Percentiles rank a stretch among this genome's conserved stretches.
phyloP scores from a whole-genome alignment of 2,113 vertebrate species.

The Laterallus jamaicensis region DNA sequence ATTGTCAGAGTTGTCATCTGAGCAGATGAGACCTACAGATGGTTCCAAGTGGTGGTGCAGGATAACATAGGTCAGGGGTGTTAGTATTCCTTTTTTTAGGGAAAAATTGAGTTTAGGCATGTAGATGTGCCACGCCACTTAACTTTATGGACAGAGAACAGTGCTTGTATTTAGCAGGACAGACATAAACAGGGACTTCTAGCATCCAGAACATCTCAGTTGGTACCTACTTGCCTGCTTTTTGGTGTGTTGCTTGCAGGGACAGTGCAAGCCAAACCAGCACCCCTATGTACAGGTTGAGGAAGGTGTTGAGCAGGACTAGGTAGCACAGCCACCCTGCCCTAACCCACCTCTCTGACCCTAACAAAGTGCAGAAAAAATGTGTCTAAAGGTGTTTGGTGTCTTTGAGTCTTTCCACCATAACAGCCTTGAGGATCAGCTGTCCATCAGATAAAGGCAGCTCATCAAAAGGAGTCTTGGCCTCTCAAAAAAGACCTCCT shows the following conservation, averaged over 20 bases:
- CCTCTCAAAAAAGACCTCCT: background rate
- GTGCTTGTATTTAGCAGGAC: background rate
- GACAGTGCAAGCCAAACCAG: background rate
- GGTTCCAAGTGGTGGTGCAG: background rate
- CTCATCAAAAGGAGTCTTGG: background rate
- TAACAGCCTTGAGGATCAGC: accelerated
- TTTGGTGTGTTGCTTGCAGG: background rate
- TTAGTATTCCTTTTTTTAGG: accelerated
- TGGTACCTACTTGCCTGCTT: background rate
- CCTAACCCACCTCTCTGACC: background rate
- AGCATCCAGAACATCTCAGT: background rate
- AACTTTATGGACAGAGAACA: background rate
- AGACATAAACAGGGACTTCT: background rate
- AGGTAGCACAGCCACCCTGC: background rate
- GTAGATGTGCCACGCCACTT: background rate
- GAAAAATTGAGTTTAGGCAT: background rate
- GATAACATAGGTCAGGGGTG: too few relatives aligned
- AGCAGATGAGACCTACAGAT: background rate
- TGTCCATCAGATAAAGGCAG: background rate
- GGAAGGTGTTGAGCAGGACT: background rate
- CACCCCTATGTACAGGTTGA: accelerated
- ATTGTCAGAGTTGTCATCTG: background rate
- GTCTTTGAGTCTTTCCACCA: background rate
- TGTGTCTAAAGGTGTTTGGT: background rate
- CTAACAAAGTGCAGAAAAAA: background rate